Percentiles rank a stretch among this genome's conserved stretches.
Evolutionary conservation across 2,888 invertebrate species (phyloP).

Genomic region (Dolichomitus sp.): DNA sequence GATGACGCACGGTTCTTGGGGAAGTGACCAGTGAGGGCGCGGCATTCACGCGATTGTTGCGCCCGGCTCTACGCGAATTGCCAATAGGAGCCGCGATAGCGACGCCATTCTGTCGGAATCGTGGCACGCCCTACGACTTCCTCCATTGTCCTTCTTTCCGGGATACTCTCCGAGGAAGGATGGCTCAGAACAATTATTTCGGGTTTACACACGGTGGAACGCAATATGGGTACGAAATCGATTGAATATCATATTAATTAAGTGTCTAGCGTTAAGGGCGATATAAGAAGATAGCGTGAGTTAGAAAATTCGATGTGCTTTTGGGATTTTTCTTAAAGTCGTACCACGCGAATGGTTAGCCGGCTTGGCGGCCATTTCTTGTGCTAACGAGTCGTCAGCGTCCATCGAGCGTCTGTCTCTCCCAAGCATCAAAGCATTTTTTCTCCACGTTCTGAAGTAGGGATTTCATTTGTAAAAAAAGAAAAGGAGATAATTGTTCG

Average conservation of each 20-base stretch:
- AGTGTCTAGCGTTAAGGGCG: constrained; percentile 74
- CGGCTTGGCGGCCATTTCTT: constrained; percentile 82
- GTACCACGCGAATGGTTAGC: constrained; percentile 77
- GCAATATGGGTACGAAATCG: constrained; percentile 93
- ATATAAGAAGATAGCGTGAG: constrained; percentile 61
- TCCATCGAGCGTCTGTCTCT: constrained; percentile 68
- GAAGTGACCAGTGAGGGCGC: constrained; percentile 76
- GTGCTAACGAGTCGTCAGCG: constrained; percentile 72
- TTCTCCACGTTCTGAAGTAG: constrained; percentile 9
- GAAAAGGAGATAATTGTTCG: constrained; percentile 47
- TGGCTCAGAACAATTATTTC: constrained; percentile 98
- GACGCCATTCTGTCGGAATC: constrained; percentile 76
- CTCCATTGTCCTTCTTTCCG: constrained; percentile 85
- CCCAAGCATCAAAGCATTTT: constrained; percentile 6
- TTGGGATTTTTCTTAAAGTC: constrained; percentile 54
- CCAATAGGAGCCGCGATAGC: constrained; percentile 77
- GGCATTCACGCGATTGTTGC: constrained; percentile 71
- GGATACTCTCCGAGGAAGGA: constrained; percentile 86
- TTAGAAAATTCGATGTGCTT: constrained; percentile 63
- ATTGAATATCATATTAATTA: constrained; percentile 74
- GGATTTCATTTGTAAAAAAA: constrained; percentile 36
- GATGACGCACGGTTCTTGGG: constrained; percentile 70
- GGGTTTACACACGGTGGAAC: constrained; percentile 98
- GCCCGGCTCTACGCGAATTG: constrained; percentile 61
- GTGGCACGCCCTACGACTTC: constrained; percentile 84